Evolutionary conservation across 2,113 vertebrate species (phyloP).

Genomic region (Mugil cephalus): DNA sequence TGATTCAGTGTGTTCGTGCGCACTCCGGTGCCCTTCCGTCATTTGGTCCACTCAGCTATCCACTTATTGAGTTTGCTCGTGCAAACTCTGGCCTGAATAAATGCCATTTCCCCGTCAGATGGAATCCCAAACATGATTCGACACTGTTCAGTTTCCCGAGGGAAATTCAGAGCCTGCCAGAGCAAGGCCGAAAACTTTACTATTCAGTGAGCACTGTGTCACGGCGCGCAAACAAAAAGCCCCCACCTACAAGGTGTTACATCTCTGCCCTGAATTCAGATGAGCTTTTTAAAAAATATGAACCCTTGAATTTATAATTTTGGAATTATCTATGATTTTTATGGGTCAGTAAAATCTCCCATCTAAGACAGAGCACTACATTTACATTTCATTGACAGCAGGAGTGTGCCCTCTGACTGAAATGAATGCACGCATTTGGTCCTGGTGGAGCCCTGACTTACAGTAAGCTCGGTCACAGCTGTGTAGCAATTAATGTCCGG

Average conservation of each 20-base stretch:
- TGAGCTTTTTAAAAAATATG: neutral
- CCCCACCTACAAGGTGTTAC: neutral
- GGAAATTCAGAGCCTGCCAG: constrained; percentile 3
- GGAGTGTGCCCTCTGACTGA: constrained; percentile 1
- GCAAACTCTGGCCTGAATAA: constrained; percentile 13
- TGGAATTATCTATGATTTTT: neutral
- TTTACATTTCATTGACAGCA: neutral
- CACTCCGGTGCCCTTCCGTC: constrained; percentile 2
- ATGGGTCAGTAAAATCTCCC: neutral
- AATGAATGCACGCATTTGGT: neutral
- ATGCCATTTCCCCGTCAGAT: constrained; percentile 3
- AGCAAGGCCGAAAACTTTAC: constrained; percentile 10
- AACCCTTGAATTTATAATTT: constrained; percentile 5
- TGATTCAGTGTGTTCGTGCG: constrained; percentile 43
- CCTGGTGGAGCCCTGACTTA: neutral
- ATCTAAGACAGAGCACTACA: neutral
- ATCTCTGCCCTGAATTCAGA: neutral
- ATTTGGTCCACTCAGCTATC: constrained; percentile 36
- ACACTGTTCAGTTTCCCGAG: constrained; percentile 22
- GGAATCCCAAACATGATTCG: constrained; percentile 11
- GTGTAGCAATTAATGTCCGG: neutral
- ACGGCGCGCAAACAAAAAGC: neutral
- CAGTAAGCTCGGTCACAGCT: neutral
- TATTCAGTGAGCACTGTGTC: constrained; percentile 6
- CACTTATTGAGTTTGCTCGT: constrained; percentile 9